A percentile compares a stretch with the other conserved stretches of the same genome.
Conservation (phyloP, 2,113 vertebrate genomes). For the Paramormyrops kingsleyae region DNA sequence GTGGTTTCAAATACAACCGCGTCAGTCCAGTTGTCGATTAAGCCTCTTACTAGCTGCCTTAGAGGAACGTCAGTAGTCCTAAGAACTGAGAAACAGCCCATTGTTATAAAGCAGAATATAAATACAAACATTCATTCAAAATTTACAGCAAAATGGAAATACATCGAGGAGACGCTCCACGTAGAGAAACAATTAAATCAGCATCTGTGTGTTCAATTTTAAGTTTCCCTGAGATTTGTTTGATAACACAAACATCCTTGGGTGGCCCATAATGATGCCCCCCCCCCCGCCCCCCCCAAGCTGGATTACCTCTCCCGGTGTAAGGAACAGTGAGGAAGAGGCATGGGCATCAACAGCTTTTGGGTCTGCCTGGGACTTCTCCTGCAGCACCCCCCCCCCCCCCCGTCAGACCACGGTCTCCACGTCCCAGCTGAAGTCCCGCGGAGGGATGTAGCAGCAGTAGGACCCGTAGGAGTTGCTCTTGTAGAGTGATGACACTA, state of each 20-base stretch:
- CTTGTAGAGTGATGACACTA: constrained; percentile 59
- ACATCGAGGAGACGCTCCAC: neutral
- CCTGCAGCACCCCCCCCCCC: neutral
- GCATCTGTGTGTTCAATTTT: neutral
- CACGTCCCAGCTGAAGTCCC: constrained; percentile 58
- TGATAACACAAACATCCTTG: neutral
- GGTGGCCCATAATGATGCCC: neutral
- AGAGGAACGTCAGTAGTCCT: neutral
- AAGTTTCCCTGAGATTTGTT: neutral
- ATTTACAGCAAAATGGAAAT: neutral
- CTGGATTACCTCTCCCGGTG: neutral
- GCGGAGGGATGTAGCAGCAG: constrained; percentile 70
- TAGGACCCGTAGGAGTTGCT: constrained; percentile 64
- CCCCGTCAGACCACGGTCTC: constrained; percentile 64
- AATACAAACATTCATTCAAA: neutral
- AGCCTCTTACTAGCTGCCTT: neutral
- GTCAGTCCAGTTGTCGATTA: neutral
- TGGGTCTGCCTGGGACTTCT: neutral
- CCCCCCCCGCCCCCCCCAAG: neutral
- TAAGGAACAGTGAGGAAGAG: neutral
- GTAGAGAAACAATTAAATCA: neutral
- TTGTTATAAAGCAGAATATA: neutral
- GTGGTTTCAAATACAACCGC: neutral
- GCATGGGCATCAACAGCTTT: neutral
- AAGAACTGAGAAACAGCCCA: neutral